These are phyloP conservation scores for Centropristis striata DNA, from an alignment of 2,113 vertebrate genomes.

Conservation along the genomic window DNA sequence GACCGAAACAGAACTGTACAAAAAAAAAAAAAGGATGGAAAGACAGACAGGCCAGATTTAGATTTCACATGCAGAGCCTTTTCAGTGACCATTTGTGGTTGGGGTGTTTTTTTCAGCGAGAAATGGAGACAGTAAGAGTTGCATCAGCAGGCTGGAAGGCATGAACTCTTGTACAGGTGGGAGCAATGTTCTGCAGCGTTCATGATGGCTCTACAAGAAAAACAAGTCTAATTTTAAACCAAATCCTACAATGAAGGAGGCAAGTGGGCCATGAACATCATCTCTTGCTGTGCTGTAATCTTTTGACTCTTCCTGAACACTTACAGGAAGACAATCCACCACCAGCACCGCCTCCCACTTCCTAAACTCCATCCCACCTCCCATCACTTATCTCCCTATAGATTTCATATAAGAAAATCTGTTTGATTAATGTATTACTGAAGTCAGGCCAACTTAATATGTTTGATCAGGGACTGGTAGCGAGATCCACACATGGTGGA, in stretches of 20 bases:
- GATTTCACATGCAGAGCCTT: slow-evolving; percentile 4
- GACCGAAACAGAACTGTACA: neutral
- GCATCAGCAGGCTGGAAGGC: slow-evolving; percentile 28
- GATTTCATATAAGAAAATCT: slow-evolving; percentile 37
- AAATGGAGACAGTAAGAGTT: slow-evolving; percentile 9
- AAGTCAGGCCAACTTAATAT: slow-evolving; percentile 55
- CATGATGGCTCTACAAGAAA: slow-evolving; percentile 39
- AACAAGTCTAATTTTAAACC: slow-evolving; percentile 57
- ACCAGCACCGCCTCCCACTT: slow-evolving; percentile 7
- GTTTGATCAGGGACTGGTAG: slow-evolving; percentile 53
- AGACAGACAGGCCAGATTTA: slow-evolving; percentile 18
- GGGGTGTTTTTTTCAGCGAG: neutral
- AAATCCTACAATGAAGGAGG: slow-evolving; percentile 25
- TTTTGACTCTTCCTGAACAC: slow-evolving; percentile 21
- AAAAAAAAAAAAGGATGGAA: slow-evolving; percentile 7
- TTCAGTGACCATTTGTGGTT: slow-evolving; percentile 9
- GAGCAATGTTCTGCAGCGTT: slow-evolving; percentile 35
- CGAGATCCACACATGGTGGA: slow-evolving; percentile 53
- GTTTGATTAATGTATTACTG: slow-evolving; percentile 56
- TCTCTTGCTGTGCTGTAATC: slow-evolving; percentile 32
- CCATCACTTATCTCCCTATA: neutral
- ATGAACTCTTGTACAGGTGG: slow-evolving; percentile 17
- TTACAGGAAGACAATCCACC: slow-evolving; percentile 18
- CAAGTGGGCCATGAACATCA: slow-evolving; percentile 23
- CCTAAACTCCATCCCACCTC: slow-evolving; percentile 7